Evolutionary conservation across 2,888 invertebrate genomes (phyloP), one percentile per base, ranked within the genome.

Genomic region (Ditula angustiorana): DNA sequence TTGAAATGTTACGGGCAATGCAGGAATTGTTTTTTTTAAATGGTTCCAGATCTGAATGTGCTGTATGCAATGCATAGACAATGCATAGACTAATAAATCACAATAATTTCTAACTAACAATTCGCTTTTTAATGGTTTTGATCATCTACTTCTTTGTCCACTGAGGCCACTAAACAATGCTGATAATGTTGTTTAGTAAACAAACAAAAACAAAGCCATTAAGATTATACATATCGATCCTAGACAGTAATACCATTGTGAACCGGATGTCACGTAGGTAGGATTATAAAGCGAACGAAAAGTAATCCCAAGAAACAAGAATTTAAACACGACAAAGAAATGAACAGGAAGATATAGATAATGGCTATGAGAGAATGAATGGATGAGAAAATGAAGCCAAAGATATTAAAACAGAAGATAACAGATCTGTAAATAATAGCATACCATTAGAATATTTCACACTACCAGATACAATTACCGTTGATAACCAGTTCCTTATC

Each of bases 401-500:
- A 5, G 5, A 41, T 37, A 30, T 49, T 49, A 47, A 23, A 55
- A 37, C 21, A 37, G 50, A 63, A 21, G 50, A 57, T 57, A 24
- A 16, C 33, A 56, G 16, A 50, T 30, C 41, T 33, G 52, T 57
- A 35, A 58, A 63, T 33, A 57, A 53, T 21, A 56, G 24, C 52
- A 19, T 58, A 23, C 5, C 19, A 35, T 16, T 52, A 24, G 13
- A 53, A n/a, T 10, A 23, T 46, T 21, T 35, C n/a, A 53, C 16
- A 64, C 33, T 33, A 19, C n/a, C 24, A 35, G 57, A 16, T 58
- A 35, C 33, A 61, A 46, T 61, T 58, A 49, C 56, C 59, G 26
- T 62, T 66, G 62, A 66, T 59, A 68, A 68, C 68, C 58, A 63
- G 66, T 68, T 68, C 57, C 62, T 68, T 68, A 68, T 68, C 68